Conservation (phyloP, 2,797 vertebrate species). For the Sebastes vulpes region DNA sequence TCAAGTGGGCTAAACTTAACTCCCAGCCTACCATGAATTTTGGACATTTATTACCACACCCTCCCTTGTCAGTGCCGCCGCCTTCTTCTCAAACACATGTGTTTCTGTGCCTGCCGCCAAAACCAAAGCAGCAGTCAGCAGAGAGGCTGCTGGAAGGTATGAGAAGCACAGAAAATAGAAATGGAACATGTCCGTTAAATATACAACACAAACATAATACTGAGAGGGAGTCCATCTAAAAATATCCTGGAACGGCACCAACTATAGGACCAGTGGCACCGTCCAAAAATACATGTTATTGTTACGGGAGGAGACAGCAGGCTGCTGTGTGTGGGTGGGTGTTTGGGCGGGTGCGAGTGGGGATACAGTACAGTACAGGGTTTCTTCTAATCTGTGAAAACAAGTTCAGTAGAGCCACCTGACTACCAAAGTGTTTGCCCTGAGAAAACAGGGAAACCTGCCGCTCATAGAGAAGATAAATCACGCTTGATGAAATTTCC, state of each 20-base stretch:
- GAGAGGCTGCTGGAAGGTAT: conserved; percentile 29
- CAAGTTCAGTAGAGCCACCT: conserved; percentile 15
- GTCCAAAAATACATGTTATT: conserved; percentile 57
- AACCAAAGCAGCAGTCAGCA: conserved; percentile 49
- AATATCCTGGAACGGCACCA: conserved; percentile 42
- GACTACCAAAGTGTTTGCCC: conserved; percentile 2
- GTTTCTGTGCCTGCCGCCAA: conserved; percentile 46
- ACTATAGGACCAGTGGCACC: conserved; percentile 45
- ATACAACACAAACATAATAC: conserved; percentile 60
- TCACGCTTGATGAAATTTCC: conserved; percentile 13
- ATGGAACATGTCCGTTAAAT: conserved; percentile 43
- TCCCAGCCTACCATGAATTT: conserved; percentile 69
- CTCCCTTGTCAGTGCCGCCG: conserved; percentile 63
- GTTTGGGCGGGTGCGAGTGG: conserved; percentile 17
- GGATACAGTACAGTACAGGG: not conserved
- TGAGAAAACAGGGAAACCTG: conserved; percentile 24
- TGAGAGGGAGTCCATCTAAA: conserved; percentile 41
- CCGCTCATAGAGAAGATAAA: not conserved
- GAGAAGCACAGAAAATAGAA: conserved; percentile 23
- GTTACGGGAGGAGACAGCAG: conserved; percentile 34
- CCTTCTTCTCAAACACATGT: conserved; percentile 54
- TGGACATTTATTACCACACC: conserved; percentile 77
- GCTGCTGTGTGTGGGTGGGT: conserved; percentile 15
- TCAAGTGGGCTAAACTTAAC: conserved; percentile 81
- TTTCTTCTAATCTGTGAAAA: conserved; percentile 23